Base-by-base conservation (phyloP, 1,140 invertebrate genomes). In the Cepaea nemoralis region DNA sequence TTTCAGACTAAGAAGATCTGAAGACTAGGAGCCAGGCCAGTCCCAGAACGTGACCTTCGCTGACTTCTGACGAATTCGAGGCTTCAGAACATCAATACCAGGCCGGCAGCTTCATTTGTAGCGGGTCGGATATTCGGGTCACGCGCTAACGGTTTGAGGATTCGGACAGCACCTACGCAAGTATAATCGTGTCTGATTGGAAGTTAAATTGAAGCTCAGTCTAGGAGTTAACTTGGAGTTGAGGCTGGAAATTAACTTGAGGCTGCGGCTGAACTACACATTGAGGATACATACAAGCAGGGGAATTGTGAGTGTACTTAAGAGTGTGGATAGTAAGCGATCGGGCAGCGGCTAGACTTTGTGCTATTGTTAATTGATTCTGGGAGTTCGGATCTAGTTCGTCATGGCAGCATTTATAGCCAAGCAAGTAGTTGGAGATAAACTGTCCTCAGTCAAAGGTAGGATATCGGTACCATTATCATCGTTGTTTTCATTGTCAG, bases 341-440 rank as follows among this genome's bases (percentile, higher is more conserved):
- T 55, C 8, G 3, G 19, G 19, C 19, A 22, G 50, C n/a, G 50
- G 3, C 19, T 55, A 24, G 50, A 55, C 19, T 3, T 22, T 22
- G 50, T 14, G n/a, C 5, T 14, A 22, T 24, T 55, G 50, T 19
- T 19, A 2, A 14, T 2, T 22, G n/a, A 1, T 2, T 19, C 6
- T 22, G 50, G 8, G n/a, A 8, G 8, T 3, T 55, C n/a, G 16
- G 2, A 31, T 27, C 59, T 63, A 31, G n/a, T 16, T 27, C 42
- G 66, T 31, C 42, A 80, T 80, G 78, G 78, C 78, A 73, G 78
- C 78, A 16, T 80, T 80, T n/a, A 80, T 80, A 45, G 78, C 78
- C 39, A 80, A 80, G 27, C 78, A 80, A 39, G 69, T 80, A 1
- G 78, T 80, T 6, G 78, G 78, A n/a, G 78, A 80, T 33, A 80